Conservation (phyloP, 2,888 invertebrate genomes). For the Apocheima hispidaria region DNA sequence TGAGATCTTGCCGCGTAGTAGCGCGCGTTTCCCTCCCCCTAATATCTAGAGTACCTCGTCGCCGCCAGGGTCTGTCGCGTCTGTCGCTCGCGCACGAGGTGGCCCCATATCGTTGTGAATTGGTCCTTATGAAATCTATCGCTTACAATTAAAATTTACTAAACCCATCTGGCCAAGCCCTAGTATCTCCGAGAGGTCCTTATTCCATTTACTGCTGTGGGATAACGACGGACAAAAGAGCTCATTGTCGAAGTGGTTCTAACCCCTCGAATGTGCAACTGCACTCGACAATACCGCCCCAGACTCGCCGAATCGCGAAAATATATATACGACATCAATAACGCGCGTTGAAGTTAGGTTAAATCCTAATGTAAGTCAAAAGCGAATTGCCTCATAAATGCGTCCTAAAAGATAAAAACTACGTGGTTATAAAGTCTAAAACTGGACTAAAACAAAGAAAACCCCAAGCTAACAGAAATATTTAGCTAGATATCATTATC, state of each 20-base stretch:
- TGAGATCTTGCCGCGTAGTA: no score
- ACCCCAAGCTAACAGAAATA: background rate
- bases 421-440: background rate
- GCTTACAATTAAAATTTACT: background rate
- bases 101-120: background rate
- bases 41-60: no score
- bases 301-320: constrained; percentile 26
- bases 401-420: background rate
- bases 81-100: no score
- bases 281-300: constrained; percentile 30
- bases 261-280: constrained; percentile 23
- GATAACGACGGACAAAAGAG: constrained; percentile 9
- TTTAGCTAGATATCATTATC: background rate
- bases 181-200: background rate
- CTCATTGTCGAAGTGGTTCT: constrained; percentile 35
- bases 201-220: background rate
- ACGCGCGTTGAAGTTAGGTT: constrained; percentile 9
- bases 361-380: constrained; percentile 11
- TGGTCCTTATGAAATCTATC: background rate
- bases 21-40: no score
- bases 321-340: constrained; percentile 41
- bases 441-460: background rate
- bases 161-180: constrained; percentile 1
- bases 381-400: background rate
- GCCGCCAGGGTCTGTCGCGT: no score